Evolutionary conservation across 2,113 vertebrate species (phyloP).

Genomic region (Hypocryptadius cinnamomeus): DNA sequence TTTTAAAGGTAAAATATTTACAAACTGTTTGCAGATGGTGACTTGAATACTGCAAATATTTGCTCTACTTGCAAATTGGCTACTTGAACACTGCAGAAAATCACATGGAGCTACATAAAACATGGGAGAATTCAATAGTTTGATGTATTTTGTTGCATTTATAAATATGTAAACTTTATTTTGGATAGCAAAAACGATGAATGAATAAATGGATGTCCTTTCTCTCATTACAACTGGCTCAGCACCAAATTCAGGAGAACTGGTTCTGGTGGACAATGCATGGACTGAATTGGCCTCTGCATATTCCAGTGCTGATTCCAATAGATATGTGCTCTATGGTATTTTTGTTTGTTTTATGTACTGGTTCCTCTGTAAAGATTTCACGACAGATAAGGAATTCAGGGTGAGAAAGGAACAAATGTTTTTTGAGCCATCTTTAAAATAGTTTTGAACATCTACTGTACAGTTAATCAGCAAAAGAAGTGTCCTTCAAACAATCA

Average conservation of each 20-base stretch:
- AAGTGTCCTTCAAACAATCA: background rate
- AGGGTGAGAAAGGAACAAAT: background rate
- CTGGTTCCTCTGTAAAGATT: background rate
- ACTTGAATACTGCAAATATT: constrained; percentile 33
- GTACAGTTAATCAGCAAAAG: background rate
- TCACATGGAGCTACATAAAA: background rate
- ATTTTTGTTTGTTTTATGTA: background rate
- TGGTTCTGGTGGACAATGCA: background rate
- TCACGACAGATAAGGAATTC: background rate
- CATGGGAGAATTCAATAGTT: background rate
- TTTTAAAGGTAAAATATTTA: constrained; percentile 14
- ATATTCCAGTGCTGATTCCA: background rate
- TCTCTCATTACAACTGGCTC: background rate
- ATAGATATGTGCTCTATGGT: background rate
- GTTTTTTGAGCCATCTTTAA: background rate
- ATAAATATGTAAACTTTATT: background rate
- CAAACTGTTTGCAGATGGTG: background rate
- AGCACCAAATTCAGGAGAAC: background rate
- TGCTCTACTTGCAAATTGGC: background rate
- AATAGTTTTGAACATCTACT: background rate
- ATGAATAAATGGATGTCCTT: background rate
- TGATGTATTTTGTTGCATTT: background rate
- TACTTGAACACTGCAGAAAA: background rate
- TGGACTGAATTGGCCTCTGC: background rate
- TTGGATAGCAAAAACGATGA: background rate